Conservation (phyloP, 1,140 invertebrate species). For the Cotesia typhae region DNA sequence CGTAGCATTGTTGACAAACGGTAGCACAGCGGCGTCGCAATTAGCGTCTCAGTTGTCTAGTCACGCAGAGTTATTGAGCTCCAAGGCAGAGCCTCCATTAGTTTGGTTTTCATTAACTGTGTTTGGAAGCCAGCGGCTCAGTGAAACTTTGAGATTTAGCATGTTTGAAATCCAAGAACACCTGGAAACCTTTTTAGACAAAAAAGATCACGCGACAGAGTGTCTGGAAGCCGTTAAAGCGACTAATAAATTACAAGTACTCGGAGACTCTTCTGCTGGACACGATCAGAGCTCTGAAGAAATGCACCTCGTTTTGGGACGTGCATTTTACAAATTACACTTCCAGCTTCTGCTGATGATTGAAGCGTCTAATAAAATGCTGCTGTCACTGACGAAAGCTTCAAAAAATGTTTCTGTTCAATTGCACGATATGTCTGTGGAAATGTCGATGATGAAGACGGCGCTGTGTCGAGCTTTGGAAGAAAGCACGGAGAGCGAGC, state of each 20-base stretch:
- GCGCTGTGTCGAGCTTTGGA: slow-evolving; percentile 66
- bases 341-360: slow-evolving; percentile 91
- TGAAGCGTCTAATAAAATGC: slow-evolving; percentile 92
- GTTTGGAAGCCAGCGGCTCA: slow-evolving; percentile 71
- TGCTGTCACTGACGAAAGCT: slow-evolving; percentile 70
- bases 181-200: slow-evolving; percentile 92
- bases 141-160: slow-evolving; percentile 85
- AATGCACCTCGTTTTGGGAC: slow-evolving; percentile 78
- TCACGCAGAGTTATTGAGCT: slow-evolving; percentile 71
- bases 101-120: slow-evolving; percentile 77
- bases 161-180: slow-evolving; percentile 96
- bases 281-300: slow-evolving; percentile 66
- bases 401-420: slow-evolving; percentile 66
- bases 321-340: slow-evolving; percentile 89
- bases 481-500: slow-evolving; percentile 69
- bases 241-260: slow-evolving; percentile 76
- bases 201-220: slow-evolving; percentile 89
- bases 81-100: slow-evolving; percentile 74
- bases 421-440: slow-evolving; percentile 69
- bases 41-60: slow-evolving; percentile 71
- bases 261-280: slow-evolving; percentile 73
- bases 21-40: slow-evolving; percentile 57
- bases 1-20: slow-evolving; percentile 60
- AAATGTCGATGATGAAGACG: slow-evolving; percentile 66
- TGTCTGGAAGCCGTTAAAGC: slow-evolving; percentile 79